Conservation (phyloP, 2,113 vertebrate genomes). For the Dromiciops gliroides region DNA sequence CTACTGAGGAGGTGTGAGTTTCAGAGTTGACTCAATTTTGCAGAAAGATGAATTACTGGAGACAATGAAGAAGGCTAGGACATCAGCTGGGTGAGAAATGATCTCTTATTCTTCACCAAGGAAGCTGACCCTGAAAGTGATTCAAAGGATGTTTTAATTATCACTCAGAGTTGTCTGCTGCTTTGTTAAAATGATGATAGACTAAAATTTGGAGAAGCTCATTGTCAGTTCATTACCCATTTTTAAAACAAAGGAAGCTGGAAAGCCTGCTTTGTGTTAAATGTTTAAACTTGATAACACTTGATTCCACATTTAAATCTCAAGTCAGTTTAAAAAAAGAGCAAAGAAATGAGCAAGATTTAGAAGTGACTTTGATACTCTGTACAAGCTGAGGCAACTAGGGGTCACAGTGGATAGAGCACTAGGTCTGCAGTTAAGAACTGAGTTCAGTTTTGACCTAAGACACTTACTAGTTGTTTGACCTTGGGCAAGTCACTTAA, state of each 20-base stretch:
- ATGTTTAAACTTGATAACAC: conserved; percentile 55
- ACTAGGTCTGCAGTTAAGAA: neutral
- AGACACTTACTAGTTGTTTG: neutral
- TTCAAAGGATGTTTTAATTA: conserved; percentile 73
- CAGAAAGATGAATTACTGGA: neutral
- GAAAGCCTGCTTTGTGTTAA: conserved; percentile 57
- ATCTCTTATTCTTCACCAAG: neutral
- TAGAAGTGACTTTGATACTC: neutral
- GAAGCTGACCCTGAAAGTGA: conserved; percentile 50
- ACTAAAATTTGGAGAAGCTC: neutral
- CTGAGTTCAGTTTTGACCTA: neutral
- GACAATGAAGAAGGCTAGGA: neutral
- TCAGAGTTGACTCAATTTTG: neutral
- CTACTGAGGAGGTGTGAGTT: neutral
- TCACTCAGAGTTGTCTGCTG: conserved; percentile 51
- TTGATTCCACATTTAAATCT: conserved; percentile 56
- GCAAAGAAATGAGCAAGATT: neutral
- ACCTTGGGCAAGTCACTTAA: neutral
- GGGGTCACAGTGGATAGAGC: neutral
- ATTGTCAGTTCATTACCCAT: neutral
- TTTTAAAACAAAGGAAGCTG: conserved; percentile 47
- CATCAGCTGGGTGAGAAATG: neutral
- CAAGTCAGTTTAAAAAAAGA: neutral
- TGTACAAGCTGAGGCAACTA: neutral
- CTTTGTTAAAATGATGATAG: conserved; percentile 34